Base-by-base conservation (phyloP, 2,797 vertebrate species). In the Rhyacichthys aspro region DNA sequence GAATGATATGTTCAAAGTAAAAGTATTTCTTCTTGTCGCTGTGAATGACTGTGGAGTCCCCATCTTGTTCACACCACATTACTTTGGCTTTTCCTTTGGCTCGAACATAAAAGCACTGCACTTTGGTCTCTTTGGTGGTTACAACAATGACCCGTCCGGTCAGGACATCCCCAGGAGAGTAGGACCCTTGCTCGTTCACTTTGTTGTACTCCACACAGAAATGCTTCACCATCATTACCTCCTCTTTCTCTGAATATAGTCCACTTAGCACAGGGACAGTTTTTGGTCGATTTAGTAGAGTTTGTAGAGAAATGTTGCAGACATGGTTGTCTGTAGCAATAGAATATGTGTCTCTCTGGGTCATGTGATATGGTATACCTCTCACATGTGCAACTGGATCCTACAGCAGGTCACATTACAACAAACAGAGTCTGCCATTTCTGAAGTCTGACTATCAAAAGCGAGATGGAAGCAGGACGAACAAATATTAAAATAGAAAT, bases 11-110 rank as follows among this genome's bases (percentile, higher is more conserved):
- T 49, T 91, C 82, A 67, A 89, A 88, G 63, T 76, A 48, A 59
- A 91, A 90, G 63, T 91, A 91, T 49, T 33, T 83, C 76, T 79
- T 89, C 82, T 86, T 89, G 69, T 87, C 44, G 7, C 67, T 68
- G 62, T 74, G 49, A 23, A 47, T 46, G 41, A 43, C 49, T 5
- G 46, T 39, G 33, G 33, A 18, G 17, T 45, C 38, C 16, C 79
- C 78, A 28, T 76, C 59, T 39, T 73, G 69, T 38, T 82, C 79
- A 12, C 12, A 44, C 89, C 89, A 90, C 7, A 54, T 71, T 10
- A 90, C 86, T 55, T 86, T 74, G 0, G 77, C 76, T 67, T 89
- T 90, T 47, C 90, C 90, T 81, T 90, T 90, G 32, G 82, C 85
- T 66, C 70, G 79, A 42, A 90, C 86, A 19, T 59, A 28, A 57